phyloP scores from a whole-genome alignment of 37 sponge, comb jelly and placozoan genomes.

The Axinella damicornis region DNA sequence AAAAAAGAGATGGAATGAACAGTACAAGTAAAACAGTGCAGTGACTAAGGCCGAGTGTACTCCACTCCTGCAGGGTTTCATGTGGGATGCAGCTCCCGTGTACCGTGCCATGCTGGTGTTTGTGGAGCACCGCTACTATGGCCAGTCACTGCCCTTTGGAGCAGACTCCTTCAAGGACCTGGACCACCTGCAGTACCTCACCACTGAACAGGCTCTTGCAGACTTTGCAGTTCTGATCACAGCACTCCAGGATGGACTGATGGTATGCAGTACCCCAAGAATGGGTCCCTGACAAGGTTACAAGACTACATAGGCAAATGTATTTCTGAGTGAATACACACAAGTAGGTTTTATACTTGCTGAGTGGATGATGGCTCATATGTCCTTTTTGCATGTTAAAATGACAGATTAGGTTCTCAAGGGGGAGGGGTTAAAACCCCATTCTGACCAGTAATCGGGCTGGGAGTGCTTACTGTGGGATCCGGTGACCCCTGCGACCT shows the following conservation, averaged over 20 bases:
- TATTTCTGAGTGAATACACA: no score
- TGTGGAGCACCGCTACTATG: constrained; percentile 98
- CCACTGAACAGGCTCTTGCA: constrained; percentile 87
- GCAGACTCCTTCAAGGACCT: constrained; percentile 55
- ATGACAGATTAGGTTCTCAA: no score
- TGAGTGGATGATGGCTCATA: no score
- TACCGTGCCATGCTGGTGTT: constrained; percentile 90
- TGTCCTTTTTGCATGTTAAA: no score
- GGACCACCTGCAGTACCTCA: constrained; percentile 66
- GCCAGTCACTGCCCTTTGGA: constrained; percentile 93
- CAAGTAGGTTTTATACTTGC: no score
- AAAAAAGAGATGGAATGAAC: no score
- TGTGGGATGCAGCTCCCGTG: constrained; percentile 85
- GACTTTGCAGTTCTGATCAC: constrained; percentile 86
- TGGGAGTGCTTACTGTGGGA: no score
- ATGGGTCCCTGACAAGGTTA: no score
- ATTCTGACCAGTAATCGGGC: no score
- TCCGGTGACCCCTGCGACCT: background rate
- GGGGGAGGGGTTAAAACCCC: no score
- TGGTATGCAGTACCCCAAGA: background rate
- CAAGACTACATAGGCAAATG: no score
- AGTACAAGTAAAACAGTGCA: no score
- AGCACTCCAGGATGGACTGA: constrained; percentile 40
- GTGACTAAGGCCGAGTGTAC: background rate
- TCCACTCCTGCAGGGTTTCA: constrained; percentile 69